phyloP scores from a whole-genome alignment of 2,113 vertebrate species.

The Brevimyrus niger region DNA sequence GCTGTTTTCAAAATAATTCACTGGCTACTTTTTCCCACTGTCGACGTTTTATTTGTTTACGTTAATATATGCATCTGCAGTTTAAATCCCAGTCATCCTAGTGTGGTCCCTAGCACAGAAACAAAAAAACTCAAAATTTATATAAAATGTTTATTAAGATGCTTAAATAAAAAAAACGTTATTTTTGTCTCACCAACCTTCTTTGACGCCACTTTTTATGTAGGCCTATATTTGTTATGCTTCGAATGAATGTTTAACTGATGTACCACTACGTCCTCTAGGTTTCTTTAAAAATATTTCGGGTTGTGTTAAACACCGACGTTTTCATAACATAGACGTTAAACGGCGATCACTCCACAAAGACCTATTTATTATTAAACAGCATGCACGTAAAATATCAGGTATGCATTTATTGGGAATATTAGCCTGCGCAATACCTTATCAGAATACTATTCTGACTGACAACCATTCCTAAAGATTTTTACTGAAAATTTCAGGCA shows the following conservation, averaged over 20 bases:
- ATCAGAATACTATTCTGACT: background rate
- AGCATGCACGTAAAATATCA: background rate
- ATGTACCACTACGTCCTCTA: background rate
- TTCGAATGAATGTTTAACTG: background rate
- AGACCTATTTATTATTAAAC: background rate
- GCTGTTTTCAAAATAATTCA: background rate
- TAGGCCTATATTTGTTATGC: background rate
- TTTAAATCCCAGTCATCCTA: background rate
- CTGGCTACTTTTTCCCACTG: background rate
- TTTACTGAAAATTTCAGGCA: background rate
- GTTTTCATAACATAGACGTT: background rate
- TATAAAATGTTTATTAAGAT: constrained; percentile 10
- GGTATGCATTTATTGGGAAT: background rate
- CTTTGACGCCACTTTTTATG: background rate
- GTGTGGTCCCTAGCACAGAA: background rate
- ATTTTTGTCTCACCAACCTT: constrained; percentile 4
- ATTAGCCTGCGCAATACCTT: background rate
- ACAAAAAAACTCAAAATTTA: background rate
- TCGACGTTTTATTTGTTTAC: constrained; percentile 16
- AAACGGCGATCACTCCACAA: background rate
- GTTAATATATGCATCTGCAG: constrained; percentile 35
- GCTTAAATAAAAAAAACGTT: constrained; percentile 5
- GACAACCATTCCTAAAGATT: background rate
- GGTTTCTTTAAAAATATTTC: background rate
- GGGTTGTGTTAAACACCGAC: background rate